Percentiles rank a stretch among this genome's conserved stretches.
Evolutionary conservation across 64 coral and sea anemone species (phyloP).

Genomic region (Dendronephthya gigantea): DNA sequence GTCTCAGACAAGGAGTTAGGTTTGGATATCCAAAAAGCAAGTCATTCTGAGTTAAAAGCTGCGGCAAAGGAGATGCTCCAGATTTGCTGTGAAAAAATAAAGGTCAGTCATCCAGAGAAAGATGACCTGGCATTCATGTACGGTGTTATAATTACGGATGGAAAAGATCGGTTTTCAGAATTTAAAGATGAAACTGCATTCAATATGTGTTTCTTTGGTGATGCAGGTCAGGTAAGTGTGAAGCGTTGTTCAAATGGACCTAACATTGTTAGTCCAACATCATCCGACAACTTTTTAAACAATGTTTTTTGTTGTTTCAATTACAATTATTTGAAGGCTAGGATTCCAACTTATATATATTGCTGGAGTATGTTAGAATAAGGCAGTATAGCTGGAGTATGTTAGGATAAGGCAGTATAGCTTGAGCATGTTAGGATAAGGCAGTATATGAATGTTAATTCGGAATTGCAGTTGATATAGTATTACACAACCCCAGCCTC

Average conservation of each 20-base stretch:
- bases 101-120: conserved; percentile 55
- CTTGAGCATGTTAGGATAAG: too few relatives aligned
- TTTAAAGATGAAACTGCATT: conserved; percentile 47
- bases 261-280: too few relatives aligned
- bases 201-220: conserved; percentile 80
- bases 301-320: too few relatives aligned
- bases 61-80: conserved; percentile 51
- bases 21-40: conserved; percentile 51
- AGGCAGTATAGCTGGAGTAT: too few relatives aligned
- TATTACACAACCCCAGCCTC: too few relatives aligned
- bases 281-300: too few relatives aligned
- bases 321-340: too few relatives aligned
- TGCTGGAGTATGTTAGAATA: too few relatives aligned
- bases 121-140: conserved; percentile 86
- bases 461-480: too few relatives aligned
- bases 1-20: conserved; percentile 56
- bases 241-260: background rate
- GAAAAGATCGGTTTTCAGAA: conserved; percentile 54
- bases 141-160: conserved; percentile 81
- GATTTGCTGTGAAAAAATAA: conserved; percentile 48
- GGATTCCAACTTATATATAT: too few relatives aligned
- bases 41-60: conserved; percentile 45
- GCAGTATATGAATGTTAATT: too few relatives aligned
- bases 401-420: too few relatives aligned
- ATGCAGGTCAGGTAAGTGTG: conserved; percentile 46